Evolutionary conservation across 2,797 vertebrate species (phyloP), one percentile per base, ranked within the genome.

Genomic region (Todus mexicanus): DNA sequence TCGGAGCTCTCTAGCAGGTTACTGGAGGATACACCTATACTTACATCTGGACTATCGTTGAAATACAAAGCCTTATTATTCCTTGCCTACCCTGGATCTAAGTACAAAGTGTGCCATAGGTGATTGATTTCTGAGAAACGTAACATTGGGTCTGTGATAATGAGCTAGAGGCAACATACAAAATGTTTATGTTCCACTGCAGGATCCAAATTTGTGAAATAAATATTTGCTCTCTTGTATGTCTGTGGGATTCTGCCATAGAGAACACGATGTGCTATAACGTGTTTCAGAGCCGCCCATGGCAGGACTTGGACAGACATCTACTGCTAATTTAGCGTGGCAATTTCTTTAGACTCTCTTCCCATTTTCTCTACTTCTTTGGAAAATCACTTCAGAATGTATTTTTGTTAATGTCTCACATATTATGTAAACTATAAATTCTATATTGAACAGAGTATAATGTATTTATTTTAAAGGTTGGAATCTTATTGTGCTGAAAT

Each of bases 201-300:
- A n/a, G 65, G 65, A 68, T 77, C 93, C 95, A 96, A 91, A 93
- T 90, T 61, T 82, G 74, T 91, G 93, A 95, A 96, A 93, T 95
- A 97, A 97, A 94, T 94, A 96, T 96, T 97, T 97, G 86, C 31
- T 76, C 50, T 89, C 85, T 94, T 83, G 0, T 93, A 93, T 78
- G 92, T 87, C 92, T 84, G 91, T 61, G 91, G 93, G 89, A 95
- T 92, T 82, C 51, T 79, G 78, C 73, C 73, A 9, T 70, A 68
- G 68, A 87, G 96, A 96, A 97, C 95, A 77, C 14, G 79, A 82
- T 95, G 96, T 96, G 69, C 96, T 94, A 71, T 65, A 90, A 77
- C 21, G 37, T 70, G 84, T 91, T 89, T 89, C 74, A 86, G 79
- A 91, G 71, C 43, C 0, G 3, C 60, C 84, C 77, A 27, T 74